A percentile compares a stretch with the other conserved stretches of the same genome.
phyloP scores from a whole-genome alignment of 2,888 invertebrate species.

The Syritta pipiens region DNA sequence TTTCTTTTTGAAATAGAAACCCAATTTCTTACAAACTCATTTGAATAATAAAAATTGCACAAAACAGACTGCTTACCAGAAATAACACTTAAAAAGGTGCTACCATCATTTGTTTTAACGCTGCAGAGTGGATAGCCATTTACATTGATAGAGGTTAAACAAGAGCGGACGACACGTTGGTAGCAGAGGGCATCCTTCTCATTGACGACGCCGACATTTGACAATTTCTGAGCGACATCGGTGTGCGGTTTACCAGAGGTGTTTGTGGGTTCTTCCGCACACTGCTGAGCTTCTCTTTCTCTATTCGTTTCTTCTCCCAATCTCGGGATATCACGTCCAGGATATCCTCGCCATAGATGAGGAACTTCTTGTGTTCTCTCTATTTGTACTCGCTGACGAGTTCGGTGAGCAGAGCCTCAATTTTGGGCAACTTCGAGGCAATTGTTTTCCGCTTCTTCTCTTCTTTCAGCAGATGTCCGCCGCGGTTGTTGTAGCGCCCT shows the following conservation, averaged over 20 bases:
- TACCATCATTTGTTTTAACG: too few species aligned
- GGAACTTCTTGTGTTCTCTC: slow-evolving; percentile 81
- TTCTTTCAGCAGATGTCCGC: slow-evolving; percentile 90
- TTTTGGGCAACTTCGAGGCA: slow-evolving; percentile 85
- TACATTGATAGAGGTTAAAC: too few species aligned
- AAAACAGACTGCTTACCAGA: too few species aligned
- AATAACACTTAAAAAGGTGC: too few species aligned
- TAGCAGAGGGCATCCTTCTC: slow-evolving; percentile 73
- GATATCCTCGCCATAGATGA: slow-evolving; percentile 83
- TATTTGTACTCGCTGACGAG: slow-evolving; percentile 81
- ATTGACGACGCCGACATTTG: slow-evolving; percentile 70
- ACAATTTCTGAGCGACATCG: slow-evolving; percentile 72
- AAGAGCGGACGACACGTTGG: slow-evolving; percentile 61
- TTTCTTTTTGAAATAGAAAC: too few species aligned
- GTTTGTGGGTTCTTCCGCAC: slow-evolving; percentile 76
- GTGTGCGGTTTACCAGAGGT: slow-evolving; percentile 71
- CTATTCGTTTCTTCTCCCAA: slow-evolving; percentile 81
- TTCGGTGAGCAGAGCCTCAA: slow-evolving; percentile 84
- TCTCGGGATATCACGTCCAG: slow-evolving; percentile 83
- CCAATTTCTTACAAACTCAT: too few species aligned
- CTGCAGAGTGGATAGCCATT: too few species aligned
- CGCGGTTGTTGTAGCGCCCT: slow-evolving; percentile 91
- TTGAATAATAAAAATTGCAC: too few species aligned
- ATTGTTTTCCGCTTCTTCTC: slow-evolving; percentile 92
- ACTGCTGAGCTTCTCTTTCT: slow-evolving; percentile 78